Conservation (phyloP, 2,113 vertebrate genomes). For the Nyctibius bracteatus region DNA sequence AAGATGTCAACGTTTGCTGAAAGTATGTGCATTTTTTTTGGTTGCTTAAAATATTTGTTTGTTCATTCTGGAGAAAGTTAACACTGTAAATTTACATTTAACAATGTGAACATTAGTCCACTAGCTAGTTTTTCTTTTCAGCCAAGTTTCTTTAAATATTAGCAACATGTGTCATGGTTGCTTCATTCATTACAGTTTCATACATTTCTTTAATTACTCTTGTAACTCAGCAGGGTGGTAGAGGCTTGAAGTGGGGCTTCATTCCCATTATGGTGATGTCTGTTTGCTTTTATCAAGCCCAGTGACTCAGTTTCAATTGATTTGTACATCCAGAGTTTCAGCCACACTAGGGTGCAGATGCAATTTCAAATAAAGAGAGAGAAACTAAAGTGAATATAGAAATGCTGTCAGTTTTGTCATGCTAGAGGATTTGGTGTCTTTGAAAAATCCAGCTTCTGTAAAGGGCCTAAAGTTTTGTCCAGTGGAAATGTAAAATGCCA, state of each 20-base stretch:
- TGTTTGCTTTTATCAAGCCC: conserved; percentile 29
- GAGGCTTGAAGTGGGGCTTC: background rate
- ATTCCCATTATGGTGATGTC: background rate
- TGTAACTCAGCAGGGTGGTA: background rate
- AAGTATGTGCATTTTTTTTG: background rate
- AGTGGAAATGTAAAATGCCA: background rate
- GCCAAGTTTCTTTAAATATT: background rate
- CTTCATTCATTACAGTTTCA: background rate
- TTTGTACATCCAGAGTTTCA: conserved; percentile 6
- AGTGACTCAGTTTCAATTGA: conserved; percentile 42
- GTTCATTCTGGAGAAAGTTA: background rate
- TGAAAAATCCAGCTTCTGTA: background rate
- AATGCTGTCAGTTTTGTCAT: background rate
- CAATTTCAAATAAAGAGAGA: background rate
- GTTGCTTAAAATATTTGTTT: background rate
- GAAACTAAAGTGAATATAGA: background rate
- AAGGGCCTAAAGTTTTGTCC: background rate
- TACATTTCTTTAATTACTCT: background rate
- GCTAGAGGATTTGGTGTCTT: background rate
- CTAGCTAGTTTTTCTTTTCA: background rate
- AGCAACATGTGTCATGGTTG: background rate
- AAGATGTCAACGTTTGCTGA: background rate
- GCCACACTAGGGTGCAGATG: background rate
- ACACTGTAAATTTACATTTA: background rate
- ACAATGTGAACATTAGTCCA: background rate